Conservation (phyloP, 2,888 invertebrate genomes). For the Cotesia congregata region DNA sequence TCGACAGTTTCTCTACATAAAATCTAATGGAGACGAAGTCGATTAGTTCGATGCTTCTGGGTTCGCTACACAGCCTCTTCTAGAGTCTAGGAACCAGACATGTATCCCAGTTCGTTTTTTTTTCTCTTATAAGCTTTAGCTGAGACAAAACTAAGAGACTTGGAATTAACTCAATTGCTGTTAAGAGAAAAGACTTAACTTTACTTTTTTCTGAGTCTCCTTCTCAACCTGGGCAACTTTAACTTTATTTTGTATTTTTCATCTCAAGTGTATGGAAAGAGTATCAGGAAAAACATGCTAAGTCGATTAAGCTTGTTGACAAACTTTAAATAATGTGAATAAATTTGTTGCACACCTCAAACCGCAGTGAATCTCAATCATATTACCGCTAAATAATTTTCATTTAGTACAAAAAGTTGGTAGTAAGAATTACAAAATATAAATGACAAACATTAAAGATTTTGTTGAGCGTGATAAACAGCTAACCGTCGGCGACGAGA, state of each 20-base stretch:
- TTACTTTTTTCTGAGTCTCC: not conserved
- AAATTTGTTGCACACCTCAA: not conserved
- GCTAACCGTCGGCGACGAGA: conserved; percentile 50
- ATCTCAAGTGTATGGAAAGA: not conserved
- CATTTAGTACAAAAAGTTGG: not conserved
- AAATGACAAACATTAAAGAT: conserved; percentile 55
- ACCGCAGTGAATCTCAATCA: too few species aligned
- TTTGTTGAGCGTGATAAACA: conserved; percentile 58
- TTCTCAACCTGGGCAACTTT: not conserved
- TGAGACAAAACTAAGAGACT: conserved; percentile 12
- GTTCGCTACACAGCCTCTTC: not conserved
- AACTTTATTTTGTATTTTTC: not conserved
- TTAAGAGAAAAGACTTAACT: conserved; percentile 22
- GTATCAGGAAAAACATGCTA: conserved; percentile 14
- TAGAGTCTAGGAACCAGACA: conserved; percentile 6
- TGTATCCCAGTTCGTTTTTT: conserved; percentile 10
- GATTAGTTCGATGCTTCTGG: not conserved
- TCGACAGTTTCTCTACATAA: not conserved
- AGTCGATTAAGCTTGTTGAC: conserved; percentile 1
- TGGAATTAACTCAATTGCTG: conserved; percentile 31
- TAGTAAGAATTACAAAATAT: conserved; percentile 26
- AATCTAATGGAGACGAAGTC: not conserved
- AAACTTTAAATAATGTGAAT: not conserved
- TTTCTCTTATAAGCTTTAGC: not conserved
- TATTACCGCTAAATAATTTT: too few species aligned